Base-by-base conservation (phyloP, 2,797 vertebrate species). In the Rallus crepitans region DNA sequence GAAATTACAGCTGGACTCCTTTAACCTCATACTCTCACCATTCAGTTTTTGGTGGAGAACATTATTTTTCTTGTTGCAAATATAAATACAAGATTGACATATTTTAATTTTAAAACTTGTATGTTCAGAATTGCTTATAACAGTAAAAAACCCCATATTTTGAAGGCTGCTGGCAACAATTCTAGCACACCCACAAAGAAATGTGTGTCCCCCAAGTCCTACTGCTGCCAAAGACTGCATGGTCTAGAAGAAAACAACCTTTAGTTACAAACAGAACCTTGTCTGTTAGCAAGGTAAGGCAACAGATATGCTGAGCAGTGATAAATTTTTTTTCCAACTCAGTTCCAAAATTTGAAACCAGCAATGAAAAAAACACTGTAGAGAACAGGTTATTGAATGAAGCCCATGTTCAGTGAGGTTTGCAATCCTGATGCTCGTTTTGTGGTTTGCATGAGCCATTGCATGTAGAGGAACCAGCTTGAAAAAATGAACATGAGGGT, bases 381-480 rank as follows among this genome's bases (percentile, higher is more conserved):
- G 33, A 68, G 33, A 84, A 57, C 3, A 33, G 4, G 3, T 52
- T 35, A 48, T 6, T 21, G 35, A 88, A 61, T 12, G 12, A 86
- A 73, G 19, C 6, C 0, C 0, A 31, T 4, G 11, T 13, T 60
- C 57, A 3, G 7, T 15, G 19, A 9, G 1, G 0, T 55, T 77
- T 93, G 42, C 25, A 42, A 56, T 13, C 28, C 0, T 0, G 8
- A 31, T 31, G 11, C n/a, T 70, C 42, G 19, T 37, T 82, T 37
- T 27, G 3, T 42, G 45, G 31, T 76, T 87, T 61, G 53, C 37
- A 20, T 55, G 71, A 87, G 45, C 17, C 30, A 2, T 7, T 37
- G 45, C 11, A 7, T 10, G 31, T 28, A 23, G 64, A 93, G 35
- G 27, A 90, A 64, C 20, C 16, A 18, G 13, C 28, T 48, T 78